These are phyloP conservation scores for Butastur rufipennis DNA, from an alignment of 2,113 vertebrate genomes.

Conservation along the genomic window DNA sequence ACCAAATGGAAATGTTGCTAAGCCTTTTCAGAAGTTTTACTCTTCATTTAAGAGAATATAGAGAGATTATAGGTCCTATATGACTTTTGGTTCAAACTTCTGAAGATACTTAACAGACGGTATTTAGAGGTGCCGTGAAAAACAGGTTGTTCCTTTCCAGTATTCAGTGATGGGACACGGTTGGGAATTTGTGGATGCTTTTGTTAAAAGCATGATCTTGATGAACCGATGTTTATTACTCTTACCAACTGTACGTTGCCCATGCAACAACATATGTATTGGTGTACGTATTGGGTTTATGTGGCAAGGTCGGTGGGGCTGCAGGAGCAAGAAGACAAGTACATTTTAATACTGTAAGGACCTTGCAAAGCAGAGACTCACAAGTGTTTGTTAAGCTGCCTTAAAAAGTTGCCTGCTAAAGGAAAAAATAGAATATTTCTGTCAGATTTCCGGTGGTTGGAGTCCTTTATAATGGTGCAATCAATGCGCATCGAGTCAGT, in stretches of 20 bases:
- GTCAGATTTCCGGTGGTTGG: background rate
- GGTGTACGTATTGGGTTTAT: background rate
- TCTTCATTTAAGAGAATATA: background rate
- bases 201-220: background rate
- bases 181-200: background rate
- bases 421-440: background rate
- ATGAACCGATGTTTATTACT: background rate
- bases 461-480: background rate
- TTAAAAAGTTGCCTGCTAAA: background rate
- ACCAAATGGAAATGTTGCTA: background rate
- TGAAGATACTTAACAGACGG: background rate
- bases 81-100: background rate
- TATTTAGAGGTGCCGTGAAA: background rate
- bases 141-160: background rate
- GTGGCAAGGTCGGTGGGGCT: background rate
- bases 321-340: background rate
- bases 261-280: rapidly evolving
- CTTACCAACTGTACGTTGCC: background rate
- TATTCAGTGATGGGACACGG: background rate
- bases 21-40: background rate
- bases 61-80: background rate
- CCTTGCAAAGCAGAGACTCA: background rate
- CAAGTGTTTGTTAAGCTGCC: background rate
- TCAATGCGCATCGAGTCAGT: background rate
- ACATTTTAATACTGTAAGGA: background rate